A percentile compares a stretch with the other conserved stretches of the same genome.
Evolutionary conservation across 30 jellyfish, hydroid and myxozoan genomes (phyloP).

Genomic region (Hydra vulgaris): DNA sequence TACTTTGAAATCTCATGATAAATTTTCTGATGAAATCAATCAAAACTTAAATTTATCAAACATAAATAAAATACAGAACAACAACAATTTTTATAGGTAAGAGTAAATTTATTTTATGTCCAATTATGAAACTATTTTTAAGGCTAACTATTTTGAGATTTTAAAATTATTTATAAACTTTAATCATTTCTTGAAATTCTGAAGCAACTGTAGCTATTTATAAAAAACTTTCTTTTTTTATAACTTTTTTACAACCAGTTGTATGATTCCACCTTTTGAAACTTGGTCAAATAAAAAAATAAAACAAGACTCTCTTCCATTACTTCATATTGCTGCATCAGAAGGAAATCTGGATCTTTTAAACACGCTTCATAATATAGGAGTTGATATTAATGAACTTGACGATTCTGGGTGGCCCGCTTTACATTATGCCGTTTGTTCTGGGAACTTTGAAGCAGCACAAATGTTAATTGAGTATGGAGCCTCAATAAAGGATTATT

Average conservation of each 20-base stretch:
- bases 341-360: conserved; percentile 69
- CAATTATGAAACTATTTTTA: no score
- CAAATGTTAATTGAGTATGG: conserved; percentile 56
- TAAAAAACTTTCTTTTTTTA: not conserved
- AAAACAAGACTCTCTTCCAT: conserved; percentile 40
- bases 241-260: not conserved
- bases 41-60: not conserved
- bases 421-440: conserved; percentile 68
- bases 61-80: no score
- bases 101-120: no score
- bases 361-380: conserved; percentile 52
- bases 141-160: not conserved
- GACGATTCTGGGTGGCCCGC: conserved; percentile 98
- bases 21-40: not conserved
- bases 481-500: conserved; percentile 44
- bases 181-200: not conserved
- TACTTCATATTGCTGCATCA: conserved; percentile 83
- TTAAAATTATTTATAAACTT: not conserved
- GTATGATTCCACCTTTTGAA: conserved; percentile 14
- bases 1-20: not conserved
- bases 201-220: no score
- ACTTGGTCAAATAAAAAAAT: conserved; percentile 20
- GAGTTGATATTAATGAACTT: conserved; percentile 78
- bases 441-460: conserved; percentile 82
- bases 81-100: no score